These are phyloP conservation scores for Anabas testudineus DNA, from an alignment of 2,797 vertebrate genomes.

Conservation along the genomic window DNA sequence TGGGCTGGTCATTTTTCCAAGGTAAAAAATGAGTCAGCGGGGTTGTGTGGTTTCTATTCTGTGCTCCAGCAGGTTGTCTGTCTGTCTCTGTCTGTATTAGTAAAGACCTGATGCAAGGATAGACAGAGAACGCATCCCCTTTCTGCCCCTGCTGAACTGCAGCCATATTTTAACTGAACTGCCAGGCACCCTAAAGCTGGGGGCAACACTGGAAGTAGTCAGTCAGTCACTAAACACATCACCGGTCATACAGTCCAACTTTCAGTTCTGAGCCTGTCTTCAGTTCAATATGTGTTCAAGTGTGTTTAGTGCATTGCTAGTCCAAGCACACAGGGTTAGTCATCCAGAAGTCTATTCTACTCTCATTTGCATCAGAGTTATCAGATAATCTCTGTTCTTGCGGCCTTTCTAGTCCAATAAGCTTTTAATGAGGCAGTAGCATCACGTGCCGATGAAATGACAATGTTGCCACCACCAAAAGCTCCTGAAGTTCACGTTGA, in stretches of 20 bases:
- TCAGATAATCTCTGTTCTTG: neutral
- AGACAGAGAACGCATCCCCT: constrained; percentile 12
- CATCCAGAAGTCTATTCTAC: neutral
- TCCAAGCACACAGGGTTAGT: neutral
- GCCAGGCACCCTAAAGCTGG: constrained; percentile 29
- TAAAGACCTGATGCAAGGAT: constrained; percentile 25
- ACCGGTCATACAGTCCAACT: too few relatives aligned
- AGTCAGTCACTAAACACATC: constrained; percentile 6
- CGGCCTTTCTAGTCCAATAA: neutral
- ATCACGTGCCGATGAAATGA: neutral
- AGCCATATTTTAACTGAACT: constrained; percentile 49
- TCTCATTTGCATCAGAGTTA: too few relatives aligned
- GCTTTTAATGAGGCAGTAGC: neutral
- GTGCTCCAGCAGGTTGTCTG: constrained; percentile 19
- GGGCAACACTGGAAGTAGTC: constrained; percentile 23
- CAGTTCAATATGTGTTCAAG: neutral
- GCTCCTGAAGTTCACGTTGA: too few relatives aligned
- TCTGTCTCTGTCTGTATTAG: constrained; percentile 28
- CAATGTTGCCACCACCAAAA: neutral
- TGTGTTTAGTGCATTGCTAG: neutral
- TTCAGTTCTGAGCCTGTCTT: too few relatives aligned
- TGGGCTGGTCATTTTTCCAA: constrained; percentile 57
- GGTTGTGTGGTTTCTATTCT: constrained; percentile 15
- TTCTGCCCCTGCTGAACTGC: constrained; percentile 30
- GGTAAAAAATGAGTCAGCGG: constrained; percentile 16